Percentiles rank a stretch among this genome's conserved stretches.
Evolutionary conservation across 2,113 vertebrate species (phyloP).

Genomic region (Sinocyclocheilus grahami): DNA sequence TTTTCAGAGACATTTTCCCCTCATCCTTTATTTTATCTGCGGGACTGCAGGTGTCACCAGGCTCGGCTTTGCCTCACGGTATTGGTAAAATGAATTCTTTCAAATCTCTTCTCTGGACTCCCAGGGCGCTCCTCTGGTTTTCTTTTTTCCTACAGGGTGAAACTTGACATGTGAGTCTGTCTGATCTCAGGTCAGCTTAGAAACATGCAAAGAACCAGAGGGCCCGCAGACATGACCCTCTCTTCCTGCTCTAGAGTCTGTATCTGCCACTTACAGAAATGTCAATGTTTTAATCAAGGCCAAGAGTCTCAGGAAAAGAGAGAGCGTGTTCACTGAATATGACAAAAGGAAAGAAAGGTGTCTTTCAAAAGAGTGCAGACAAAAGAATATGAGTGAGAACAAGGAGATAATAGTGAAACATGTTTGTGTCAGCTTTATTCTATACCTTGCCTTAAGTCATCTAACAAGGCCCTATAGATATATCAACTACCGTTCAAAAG

Average conservation of each 20-base stretch:
- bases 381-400: constrained; percentile 11
- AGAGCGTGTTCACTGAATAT: neutral
- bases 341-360: constrained; percentile 35
- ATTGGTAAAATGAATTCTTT: constrained; percentile 27
- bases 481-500: neutral
- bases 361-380: constrained; percentile 8
- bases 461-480: neutral
- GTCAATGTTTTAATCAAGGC: constrained; percentile 68
- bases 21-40: constrained; percentile 37
- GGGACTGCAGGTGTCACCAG: neutral
- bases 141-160: neutral
- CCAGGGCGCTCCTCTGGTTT: neutral
- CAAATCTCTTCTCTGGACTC: constrained; percentile 17
- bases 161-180: neutral
- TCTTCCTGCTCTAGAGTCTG: constrained; percentile 61
- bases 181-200: constrained; percentile 31
- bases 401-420: neutral
- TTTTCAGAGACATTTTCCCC: constrained; percentile 6
- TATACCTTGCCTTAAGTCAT: neutral
- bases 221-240: constrained; percentile 46
- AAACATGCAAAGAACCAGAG: neutral
- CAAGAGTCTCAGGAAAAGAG: constrained; percentile 59
- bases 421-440: constrained; percentile 21
- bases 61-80: neutral
- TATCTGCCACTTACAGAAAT: constrained; percentile 65